These are phyloP conservation scores for Hesperophylax magnus DNA, from an alignment of 1,140 invertebrate genomes.

Conservation along the genomic window DNA sequence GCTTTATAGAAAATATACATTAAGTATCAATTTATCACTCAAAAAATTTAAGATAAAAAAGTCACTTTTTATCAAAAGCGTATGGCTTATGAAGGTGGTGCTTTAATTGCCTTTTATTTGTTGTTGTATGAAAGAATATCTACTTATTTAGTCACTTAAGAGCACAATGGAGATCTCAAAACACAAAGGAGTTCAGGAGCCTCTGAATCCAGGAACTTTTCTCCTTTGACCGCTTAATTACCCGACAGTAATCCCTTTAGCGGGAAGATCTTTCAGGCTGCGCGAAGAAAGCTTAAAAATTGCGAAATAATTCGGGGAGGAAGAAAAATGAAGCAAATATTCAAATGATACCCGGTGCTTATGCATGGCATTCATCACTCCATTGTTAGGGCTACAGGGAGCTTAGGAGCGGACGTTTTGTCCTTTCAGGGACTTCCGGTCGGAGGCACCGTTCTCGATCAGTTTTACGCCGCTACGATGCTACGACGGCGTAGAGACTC, in stretches of 20 bases:
- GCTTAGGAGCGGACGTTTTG: conserved; percentile 38
- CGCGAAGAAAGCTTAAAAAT: conserved; percentile 53
- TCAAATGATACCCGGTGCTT: conserved; percentile 46
- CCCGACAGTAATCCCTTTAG: conserved; percentile 28
- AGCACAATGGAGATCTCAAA: conserved; percentile 26
- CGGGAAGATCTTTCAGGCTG: conserved; percentile 37
- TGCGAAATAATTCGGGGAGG: conserved; percentile 48
- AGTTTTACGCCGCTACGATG: background rate
- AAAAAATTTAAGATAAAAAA: background rate
- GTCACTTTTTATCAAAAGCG: background rate
- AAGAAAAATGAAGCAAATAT: conserved; percentile 56
- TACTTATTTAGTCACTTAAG: conserved; percentile 5
- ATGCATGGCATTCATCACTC: conserved; percentile 49
- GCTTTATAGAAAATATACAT: background rate
- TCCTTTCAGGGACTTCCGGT: conserved; percentile 46
- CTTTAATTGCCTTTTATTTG: conserved; percentile 32
- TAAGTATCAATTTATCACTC: conserved; percentile 14
- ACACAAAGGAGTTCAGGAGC: conserved; percentile 21
- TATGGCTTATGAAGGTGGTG: background rate
- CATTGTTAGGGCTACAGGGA: conserved; percentile 42
- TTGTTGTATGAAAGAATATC: conserved; percentile 34
- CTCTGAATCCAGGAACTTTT: conserved; percentile 19
- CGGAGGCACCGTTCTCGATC: background rate
- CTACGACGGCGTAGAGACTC: background rate
- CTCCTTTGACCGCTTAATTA: conserved; percentile 45